phyloP scores from a whole-genome alignment of 1,140 invertebrate genomes.

The Listronotus oregonensis region DNA sequence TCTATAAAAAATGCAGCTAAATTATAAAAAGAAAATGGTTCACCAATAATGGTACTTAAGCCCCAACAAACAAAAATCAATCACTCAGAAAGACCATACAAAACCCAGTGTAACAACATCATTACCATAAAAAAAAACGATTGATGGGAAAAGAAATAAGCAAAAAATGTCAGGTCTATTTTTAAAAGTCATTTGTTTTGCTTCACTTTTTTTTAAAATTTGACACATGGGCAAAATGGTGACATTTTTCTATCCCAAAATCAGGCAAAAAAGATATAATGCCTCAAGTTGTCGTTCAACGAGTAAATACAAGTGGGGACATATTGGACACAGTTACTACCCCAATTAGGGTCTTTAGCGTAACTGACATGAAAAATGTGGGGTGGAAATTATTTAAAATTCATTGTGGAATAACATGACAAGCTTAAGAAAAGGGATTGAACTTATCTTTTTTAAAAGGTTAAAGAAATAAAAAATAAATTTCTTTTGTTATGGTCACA shows the following conservation, averaged over 20 bases:
- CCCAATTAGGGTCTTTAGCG: conserved; percentile 7
- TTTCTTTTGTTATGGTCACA: too few species aligned
- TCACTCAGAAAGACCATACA: conserved; percentile 1
- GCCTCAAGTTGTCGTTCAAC: background rate
- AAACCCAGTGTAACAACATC: background rate
- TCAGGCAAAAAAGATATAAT: too few species aligned
- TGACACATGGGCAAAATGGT: too few species aligned
- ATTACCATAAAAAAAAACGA: background rate
- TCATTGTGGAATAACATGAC: conserved; percentile 1
- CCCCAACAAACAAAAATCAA: background rate
- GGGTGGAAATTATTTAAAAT: background rate
- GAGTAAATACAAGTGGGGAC: background rate
- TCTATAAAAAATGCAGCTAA: too few species aligned
- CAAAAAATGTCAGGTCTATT: too few species aligned
- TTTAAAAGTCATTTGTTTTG: too few species aligned
- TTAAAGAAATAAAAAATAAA: background rate
- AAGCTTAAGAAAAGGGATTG: background rate
- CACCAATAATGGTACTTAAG: too few species aligned
- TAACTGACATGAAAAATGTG: conserved; percentile 11
- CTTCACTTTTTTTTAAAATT: too few species aligned
- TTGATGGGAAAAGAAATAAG: background rate
- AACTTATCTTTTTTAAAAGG: background rate
- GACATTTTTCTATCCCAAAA: too few species aligned
- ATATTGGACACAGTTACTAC: conserved; percentile 4
- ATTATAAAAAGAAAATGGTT: too few species aligned